Conservation (phyloP, 2,797 vertebrate genomes). For the Bradypodion pumilum region DNA sequence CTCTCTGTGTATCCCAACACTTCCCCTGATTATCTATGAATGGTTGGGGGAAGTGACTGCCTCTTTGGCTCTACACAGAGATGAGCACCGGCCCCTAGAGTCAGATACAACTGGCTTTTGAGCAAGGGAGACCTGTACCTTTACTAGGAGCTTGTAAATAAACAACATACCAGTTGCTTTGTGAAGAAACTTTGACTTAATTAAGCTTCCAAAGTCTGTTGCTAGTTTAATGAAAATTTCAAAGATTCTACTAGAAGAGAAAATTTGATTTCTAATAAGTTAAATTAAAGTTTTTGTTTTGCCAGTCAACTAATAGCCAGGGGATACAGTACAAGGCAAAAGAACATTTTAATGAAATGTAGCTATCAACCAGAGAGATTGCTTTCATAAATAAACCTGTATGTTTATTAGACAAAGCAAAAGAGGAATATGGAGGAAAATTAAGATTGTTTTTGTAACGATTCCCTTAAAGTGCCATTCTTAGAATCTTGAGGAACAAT, state of each 20-base stretch:
- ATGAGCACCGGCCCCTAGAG: too few species aligned
- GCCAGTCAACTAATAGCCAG: neutral
- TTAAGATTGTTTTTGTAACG: neutral
- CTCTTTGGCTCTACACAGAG: too few species aligned
- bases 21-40: too few species aligned
- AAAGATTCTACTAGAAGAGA: neutral
- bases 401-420: neutral
- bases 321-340: neutral
- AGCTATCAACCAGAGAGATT: neutral
- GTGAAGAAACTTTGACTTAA: neutral
- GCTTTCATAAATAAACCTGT: neutral
- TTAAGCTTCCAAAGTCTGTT: neutral
- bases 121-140: too few species aligned
- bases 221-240: slow-evolving; percentile 27
- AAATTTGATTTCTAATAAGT: slow-evolving; percentile 6
- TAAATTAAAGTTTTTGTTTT: slow-evolving; percentile 17
- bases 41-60: too few species aligned
- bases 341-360: neutral
- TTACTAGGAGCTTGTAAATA: neutral
- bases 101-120: too few species aligned
- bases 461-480: neutral
- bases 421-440: neutral
- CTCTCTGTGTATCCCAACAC: too few species aligned
- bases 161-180: neutral
- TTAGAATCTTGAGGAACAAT: neutral